Base-by-base conservation (phyloP, 2,888 invertebrate species). In the Phengaris arion region DNA sequence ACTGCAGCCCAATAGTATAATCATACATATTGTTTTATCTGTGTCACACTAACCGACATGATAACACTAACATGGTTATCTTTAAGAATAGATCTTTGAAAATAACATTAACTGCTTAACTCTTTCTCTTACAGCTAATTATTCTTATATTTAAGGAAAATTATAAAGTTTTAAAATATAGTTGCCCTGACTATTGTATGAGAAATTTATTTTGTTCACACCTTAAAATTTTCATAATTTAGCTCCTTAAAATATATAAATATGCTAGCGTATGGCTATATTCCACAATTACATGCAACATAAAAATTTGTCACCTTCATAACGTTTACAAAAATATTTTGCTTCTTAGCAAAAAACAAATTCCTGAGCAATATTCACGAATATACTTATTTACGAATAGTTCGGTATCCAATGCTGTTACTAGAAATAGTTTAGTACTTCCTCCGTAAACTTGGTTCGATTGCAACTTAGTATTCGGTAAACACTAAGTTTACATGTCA, bases 401-500 rank as follows among this genome's bases (percentile, higher is more conserved):
- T 72, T 54, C 35, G 12, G 35, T 10, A 15, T 52, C 48, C 22
- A 69, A 48, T 64, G 76, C 74, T 76, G 75, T 73, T 76, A 75
- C 70, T 77, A 70, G 81, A 75, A 80, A 81, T 81, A 80, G 80
- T 80, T 81, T 51, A 69, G 59, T 79, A 80, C 75, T 79, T 77
- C 68, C 75, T 76, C 76, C 68, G 79, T 76, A 77, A 76, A 74
- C 79, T 75, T 78, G 80, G 76, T 81, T 79, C 79, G 76, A 80
- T 79, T 79, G 78, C 78, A 81, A 81, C 77, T 81, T 80, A 75
- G 80, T 76, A 76, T 79, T 77, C 74, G 74, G 76, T 76, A 79
- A 81, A 78, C 68, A 80, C 77, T 77, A 75, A 76, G 76, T 77
- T 76, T 68, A 68, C 73, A 68, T 77, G 78, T 79, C 77, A 80